Percentiles rank a stretch among this genome's conserved stretches.
phyloP scores from a whole-genome alignment of 2,888 invertebrate genomes.

The Congeria kusceri region DNA sequence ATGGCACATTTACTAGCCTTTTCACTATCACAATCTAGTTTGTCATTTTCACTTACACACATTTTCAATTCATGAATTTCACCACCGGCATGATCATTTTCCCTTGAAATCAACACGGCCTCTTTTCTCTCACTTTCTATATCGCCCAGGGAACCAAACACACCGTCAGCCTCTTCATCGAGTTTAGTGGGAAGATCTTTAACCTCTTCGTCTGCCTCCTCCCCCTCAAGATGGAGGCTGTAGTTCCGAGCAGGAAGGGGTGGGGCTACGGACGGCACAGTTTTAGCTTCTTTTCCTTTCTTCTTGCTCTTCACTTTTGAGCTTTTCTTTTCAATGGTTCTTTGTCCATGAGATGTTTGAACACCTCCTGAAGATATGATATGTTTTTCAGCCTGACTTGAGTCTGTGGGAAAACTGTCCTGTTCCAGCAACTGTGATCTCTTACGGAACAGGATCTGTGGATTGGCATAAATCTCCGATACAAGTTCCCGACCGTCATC shows the following conservation, averaged over 20 bases:
- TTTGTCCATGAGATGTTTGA: background rate
- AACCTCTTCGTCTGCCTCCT: constrained; percentile 48
- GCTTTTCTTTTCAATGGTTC: constrained; percentile 15
- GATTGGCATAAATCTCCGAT: constrained; percentile 75
- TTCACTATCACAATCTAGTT: background rate
- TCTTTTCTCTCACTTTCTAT: background rate
- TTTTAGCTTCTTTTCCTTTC: constrained; percentile 19
- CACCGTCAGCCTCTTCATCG: constrained; percentile 4
- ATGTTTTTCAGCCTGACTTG: no score
- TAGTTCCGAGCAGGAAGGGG: constrained; percentile 73
- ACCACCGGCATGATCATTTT: background rate
- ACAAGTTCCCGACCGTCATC: constrained; percentile 31
- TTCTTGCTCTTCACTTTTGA: constrained; percentile 11
- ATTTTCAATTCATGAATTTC: background rate
- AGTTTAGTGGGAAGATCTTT: constrained; percentile 23
- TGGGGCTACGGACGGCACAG: constrained; percentile 57
- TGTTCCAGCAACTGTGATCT: constrained; percentile 58
- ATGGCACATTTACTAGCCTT: no score
- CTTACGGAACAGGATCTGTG: constrained; percentile 72
- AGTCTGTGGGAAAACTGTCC: background rate
- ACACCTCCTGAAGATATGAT: constrained; percentile 3
- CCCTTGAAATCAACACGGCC: background rate
- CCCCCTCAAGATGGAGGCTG: constrained; percentile 59
- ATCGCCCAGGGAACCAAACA: background rate
- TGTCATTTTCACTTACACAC: background rate